A percentile compares a stretch with the other conserved stretches of the same genome.
Conservation (phyloP, 2,797 vertebrate species). For the Chromobotia macracanthus region DNA sequence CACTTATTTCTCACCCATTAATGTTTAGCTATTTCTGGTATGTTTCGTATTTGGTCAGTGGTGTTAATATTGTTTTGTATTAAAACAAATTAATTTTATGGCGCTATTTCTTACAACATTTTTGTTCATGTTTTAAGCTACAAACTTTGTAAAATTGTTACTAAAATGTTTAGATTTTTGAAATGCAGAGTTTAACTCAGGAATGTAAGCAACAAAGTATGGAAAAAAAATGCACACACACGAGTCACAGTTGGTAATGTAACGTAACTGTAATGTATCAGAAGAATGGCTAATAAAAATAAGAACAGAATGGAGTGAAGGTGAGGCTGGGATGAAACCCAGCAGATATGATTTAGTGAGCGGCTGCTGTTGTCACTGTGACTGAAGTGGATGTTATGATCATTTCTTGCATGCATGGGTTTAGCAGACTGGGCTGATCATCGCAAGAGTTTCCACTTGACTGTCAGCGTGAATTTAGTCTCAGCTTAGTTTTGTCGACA, state of each 20-base stretch:
- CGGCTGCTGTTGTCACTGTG: conserved; percentile 47
- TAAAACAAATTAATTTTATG: conserved; percentile 99
- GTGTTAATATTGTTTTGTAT: conserved; percentile 99
- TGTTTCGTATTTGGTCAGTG: conserved; percentile 99
- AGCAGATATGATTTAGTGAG: conserved; percentile 66
- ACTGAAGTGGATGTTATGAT: conserved; percentile 75
- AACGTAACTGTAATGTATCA: conserved; percentile 89
- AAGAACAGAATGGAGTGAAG: conserved; percentile 85
- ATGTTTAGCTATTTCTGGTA: conserved; percentile 92
- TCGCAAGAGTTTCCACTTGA: not conserved
- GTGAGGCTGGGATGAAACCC: conserved; percentile 81
- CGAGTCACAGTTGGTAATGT: conserved; percentile 85
- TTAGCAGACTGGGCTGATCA: not conserved
- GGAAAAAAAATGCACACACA: conserved; percentile 54
- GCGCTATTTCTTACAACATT: conserved; percentile 92
- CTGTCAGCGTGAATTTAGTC: not conserved
- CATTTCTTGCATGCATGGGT: conserved; percentile 27
- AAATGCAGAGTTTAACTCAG: conserved; percentile 81
- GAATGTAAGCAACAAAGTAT: conserved; percentile 87
- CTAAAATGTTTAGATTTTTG: conserved; percentile 98
- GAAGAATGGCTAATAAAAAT: conserved; percentile 91
- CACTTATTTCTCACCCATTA: conserved; percentile 96
- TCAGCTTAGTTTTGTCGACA: not conserved
- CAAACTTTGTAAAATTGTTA: conserved; percentile 98
- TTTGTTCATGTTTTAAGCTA: conserved; percentile 89